Percentiles rank a stretch among this genome's conserved stretches.
phyloP scores from a whole-genome alignment of 2,888 invertebrate genomes.

The Aricia artaxerxes region DNA sequence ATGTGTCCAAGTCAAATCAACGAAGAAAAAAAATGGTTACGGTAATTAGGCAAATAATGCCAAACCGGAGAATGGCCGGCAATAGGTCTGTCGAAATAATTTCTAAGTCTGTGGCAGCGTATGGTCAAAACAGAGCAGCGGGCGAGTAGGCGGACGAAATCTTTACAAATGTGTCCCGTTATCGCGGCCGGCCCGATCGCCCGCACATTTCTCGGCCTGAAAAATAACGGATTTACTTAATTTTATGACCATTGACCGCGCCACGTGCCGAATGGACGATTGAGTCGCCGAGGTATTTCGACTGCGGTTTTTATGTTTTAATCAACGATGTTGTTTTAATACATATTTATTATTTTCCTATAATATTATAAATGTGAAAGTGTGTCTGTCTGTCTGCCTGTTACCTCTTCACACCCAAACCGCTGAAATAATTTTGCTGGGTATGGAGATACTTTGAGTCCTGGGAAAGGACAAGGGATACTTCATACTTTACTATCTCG shows the following conservation, averaged over 20 bases:
- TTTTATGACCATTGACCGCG: conserved; percentile 76
- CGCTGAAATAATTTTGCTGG: no score
- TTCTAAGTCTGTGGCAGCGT: conserved; percentile 55
- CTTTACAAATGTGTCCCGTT: conserved; percentile 79
- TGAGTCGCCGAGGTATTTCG: conserved; percentile 45
- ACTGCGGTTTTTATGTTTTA: neutral
- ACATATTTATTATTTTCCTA: neutral
- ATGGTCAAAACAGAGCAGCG: conserved; percentile 63
- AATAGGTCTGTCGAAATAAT: conserved; percentile 35
- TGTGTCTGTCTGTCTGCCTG: no score
- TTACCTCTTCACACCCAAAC: no score
- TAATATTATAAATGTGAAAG: no score
- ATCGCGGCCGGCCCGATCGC: conserved; percentile 70
- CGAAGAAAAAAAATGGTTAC: no score
- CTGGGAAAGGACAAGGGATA: no score
- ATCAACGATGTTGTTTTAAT: neutral
- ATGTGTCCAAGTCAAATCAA: no score
- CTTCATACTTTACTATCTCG: neutral
- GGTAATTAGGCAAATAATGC: no score
- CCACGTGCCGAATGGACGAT: conserved; percentile 78
- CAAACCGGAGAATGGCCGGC: no score
- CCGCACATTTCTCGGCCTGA: conserved; percentile 74
- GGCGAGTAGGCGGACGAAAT: conserved; percentile 68
- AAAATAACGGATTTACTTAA: conserved; percentile 81
- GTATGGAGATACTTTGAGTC: no score